Evolutionary conservation across 2,113 vertebrate genomes (phyloP), one percentile per base, ranked within the genome.

Genomic region (Syngnathus typhle): DNA sequence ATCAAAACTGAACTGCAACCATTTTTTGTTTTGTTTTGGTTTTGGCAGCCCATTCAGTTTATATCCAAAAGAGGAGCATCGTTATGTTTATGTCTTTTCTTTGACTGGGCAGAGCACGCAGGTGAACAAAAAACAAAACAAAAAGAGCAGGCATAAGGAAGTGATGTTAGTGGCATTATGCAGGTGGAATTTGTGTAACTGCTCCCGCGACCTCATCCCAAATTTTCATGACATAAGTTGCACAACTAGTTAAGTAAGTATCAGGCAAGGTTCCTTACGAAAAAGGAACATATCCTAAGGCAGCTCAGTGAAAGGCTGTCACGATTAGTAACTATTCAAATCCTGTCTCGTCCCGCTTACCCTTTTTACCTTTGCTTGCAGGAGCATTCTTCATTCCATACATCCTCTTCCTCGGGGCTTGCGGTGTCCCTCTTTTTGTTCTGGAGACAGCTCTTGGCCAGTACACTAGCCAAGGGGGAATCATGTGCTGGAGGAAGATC

Each of bases 331-430:
- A 19, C n/a, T 21, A 15, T 44, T 15, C 47, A 27, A 63, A 16
- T 27, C 2, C 21, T n/a, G 38, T 41, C n/a, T 43, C 21, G 13
- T 12, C 12, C n/a, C 7, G 39, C 41, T 23, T 3, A 59, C 47
- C 23, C 27, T 4, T 37, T 64, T 15, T 51, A 37, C 18, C 32
- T 47, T 11, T 1, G n/a, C 46, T 67, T 36, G 60, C 75, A 89
- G 87, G 87, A 23, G 84, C 80, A 2, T 89, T 89, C 77, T 72
- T 88, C 18, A 75, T 89, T 21, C 87, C 87, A 18, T 89, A 89
- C 44, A 4, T 81, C 49, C 64, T 89, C 5, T 89, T 86, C 65
- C 78, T 89, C 18, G 62, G 68, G 11, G 78, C 74, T 4, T 87
- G 85, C 59, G 85, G 87, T 2, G 71, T 89, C 44, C 87, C 87